phyloP scores from a whole-genome alignment of 2,888 invertebrate species.

The Drosophila koepferae region DNA sequence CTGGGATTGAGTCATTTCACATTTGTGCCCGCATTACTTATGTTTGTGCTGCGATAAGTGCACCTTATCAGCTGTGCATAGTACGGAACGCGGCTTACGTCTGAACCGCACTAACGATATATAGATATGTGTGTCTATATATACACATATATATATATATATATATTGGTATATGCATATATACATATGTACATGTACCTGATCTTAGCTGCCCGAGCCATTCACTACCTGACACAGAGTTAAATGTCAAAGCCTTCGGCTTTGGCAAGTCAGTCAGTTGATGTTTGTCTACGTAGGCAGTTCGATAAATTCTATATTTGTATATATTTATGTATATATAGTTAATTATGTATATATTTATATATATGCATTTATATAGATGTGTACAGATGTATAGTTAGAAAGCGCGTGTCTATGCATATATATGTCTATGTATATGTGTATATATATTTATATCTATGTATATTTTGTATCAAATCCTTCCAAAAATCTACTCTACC shows the following conservation, averaged over 20 bases:
- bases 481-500: constrained; percentile 1
- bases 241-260: constrained; percentile 10
- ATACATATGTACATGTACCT: not conserved
- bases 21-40: constrained; percentile 41
- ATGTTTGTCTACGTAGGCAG: constrained; percentile 21
- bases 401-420: constrained; percentile 3
- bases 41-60: constrained; percentile 36
- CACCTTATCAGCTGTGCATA: constrained; percentile 36
- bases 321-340: not conserved
- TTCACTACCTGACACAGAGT: constrained; percentile 13
- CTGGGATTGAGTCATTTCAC: constrained; percentile 29
- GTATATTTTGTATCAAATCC: constrained; percentile 33
- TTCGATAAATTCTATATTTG: constrained; percentile 16
- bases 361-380: not conserved
- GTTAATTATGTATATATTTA: constrained; percentile 16
- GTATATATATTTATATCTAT: not conserved
- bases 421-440: constrained; percentile 3
- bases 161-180: not conserved
- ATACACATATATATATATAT: not conserved
- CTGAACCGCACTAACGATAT: constrained; percentile 21
- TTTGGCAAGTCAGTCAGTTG: constrained; percentile 38
- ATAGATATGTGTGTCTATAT: not conserved
- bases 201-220: not conserved
- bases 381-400: constrained; percentile 8
- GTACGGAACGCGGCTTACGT: constrained; percentile 8